phyloP scores from a whole-genome alignment of 2,888 invertebrate species.

The Exephanes ischioxanthus region DNA sequence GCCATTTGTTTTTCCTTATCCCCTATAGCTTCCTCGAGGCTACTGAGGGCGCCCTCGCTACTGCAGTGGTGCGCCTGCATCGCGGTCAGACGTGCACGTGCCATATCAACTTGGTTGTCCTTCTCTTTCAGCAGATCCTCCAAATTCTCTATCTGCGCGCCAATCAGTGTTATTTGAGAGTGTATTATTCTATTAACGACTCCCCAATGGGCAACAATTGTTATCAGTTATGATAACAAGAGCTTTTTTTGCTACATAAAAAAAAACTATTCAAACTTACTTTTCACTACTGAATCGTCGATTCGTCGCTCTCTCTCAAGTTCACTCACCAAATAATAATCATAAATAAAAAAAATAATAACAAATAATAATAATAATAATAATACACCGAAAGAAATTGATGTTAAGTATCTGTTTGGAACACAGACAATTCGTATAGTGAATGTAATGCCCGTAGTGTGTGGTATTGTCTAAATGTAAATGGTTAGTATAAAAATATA shows the following conservation, averaged over 20 bases:
- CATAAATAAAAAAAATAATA: not conserved
- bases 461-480: no score
- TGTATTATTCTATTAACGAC: not conserved
- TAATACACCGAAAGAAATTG: not conserved
- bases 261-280: conserved; percentile 41
- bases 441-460: no score
- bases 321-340: conserved; percentile 52
- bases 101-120: conserved; percentile 99
- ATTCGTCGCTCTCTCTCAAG: conserved; percentile 11
- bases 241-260: conserved; percentile 3
- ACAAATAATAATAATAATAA: conserved; percentile 3
- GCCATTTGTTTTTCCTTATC: conserved; percentile 99
- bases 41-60: conserved; percentile 96
- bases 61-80: conserved; percentile 98
- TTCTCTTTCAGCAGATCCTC: conserved; percentile 99
- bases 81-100: conserved; percentile 94
- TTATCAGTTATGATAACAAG: conserved; percentile 7
- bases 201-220: not conserved
- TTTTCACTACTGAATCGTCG: conserved; percentile 28
- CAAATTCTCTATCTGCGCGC: conserved; percentile 95
- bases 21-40: conserved; percentile 97
- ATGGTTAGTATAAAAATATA: no score
- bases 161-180: conserved; percentile 49
- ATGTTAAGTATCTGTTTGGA: no score
- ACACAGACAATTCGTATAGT: no score